Percentiles rank a stretch among this genome's conserved stretches.
These are phyloP conservation scores for Chrysemys picta DNA, from an alignment of 2,113 vertebrate species.

Conservation along the genomic window DNA sequence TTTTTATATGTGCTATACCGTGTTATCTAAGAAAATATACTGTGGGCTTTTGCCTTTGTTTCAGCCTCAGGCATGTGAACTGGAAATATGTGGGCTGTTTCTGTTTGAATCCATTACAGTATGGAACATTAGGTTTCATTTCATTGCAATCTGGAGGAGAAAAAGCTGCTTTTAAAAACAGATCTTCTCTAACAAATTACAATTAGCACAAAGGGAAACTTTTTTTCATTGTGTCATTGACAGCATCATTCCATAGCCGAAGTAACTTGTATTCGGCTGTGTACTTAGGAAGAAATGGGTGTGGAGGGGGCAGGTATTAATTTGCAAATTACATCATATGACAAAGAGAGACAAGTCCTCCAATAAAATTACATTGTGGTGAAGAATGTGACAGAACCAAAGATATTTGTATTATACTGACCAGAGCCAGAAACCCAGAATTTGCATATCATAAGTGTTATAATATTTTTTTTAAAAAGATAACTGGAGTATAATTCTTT, in stretches of 20 bases:
- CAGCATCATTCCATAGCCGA: conserved; percentile 3
- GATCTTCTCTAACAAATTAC: background rate
- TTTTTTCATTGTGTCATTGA: conserved; percentile 38
- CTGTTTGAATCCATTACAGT: background rate
- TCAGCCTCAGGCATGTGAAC: background rate
- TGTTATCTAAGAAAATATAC: background rate
- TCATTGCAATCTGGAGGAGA: background rate
- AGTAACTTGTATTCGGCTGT: conserved; percentile 1
- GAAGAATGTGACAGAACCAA: background rate
- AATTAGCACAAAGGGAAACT: background rate
- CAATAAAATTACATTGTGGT: background rate
- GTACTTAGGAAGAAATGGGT: background rate
- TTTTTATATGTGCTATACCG: background rate
- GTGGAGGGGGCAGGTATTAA: background rate
- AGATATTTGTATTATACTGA: background rate
- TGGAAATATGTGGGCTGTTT: background rate
- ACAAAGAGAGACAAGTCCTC: background rate
- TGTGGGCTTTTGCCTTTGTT: background rate
- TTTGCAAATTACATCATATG: conserved; percentile 1
- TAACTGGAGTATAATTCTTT: background rate
- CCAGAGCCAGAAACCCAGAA: background rate
- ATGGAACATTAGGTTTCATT: background rate
- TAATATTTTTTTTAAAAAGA: background rate
- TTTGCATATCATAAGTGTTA: background rate
- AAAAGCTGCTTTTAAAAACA: background rate